Conservation (phyloP, 2,113 vertebrate species). For the Nyctereutes procyonoides region DNA sequence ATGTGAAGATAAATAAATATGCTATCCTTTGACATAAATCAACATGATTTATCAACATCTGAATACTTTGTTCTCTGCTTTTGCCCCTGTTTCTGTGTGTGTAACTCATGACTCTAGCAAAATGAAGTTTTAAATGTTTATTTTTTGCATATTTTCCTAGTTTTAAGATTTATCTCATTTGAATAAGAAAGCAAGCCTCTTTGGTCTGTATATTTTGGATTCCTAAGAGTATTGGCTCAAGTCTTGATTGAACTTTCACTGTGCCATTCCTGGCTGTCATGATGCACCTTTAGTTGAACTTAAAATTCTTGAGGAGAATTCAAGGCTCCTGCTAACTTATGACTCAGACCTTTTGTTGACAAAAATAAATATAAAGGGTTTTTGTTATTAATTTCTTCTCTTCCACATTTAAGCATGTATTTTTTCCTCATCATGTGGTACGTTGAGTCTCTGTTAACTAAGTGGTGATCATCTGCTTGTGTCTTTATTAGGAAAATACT, state of each 20-base stretch:
- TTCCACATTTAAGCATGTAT: neutral
- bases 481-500: neutral
- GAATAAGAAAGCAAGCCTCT: neutral
- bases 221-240: neutral
- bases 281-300: neutral
- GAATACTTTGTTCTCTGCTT: neutral
- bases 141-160: neutral
- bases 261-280: neutral
- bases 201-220: neutral
- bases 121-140: neutral
- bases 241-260: neutral
- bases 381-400: neutral
- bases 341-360: neutral
- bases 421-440: slow-evolving; percentile 1
- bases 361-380: neutral
- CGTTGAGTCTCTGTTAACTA: neutral
- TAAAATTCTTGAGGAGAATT: no score
- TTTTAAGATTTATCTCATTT: neutral
- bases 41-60: no score
- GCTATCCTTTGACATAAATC: neutral
- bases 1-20: neutral
- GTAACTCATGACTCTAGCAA: neutral
- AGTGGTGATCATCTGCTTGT: neutral
- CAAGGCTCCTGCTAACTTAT: neutral
- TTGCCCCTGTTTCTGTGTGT: neutral